These are phyloP conservation scores for Drosophila aldrichi DNA, from an alignment of 2,888 invertebrate species.

Conservation along the genomic window DNA sequence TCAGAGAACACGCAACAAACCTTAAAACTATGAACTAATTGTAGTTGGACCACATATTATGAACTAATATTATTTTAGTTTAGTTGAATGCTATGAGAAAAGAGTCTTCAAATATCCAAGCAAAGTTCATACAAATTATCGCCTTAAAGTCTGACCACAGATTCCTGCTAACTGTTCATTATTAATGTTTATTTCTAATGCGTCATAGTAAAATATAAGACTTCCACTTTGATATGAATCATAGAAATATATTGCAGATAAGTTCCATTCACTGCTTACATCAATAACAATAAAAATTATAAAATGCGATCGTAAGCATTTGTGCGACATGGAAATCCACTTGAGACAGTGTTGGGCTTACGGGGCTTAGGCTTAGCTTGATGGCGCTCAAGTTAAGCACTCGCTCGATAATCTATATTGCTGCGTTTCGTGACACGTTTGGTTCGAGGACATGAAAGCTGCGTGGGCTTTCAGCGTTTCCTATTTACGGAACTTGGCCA, in stretches of 20 bases:
- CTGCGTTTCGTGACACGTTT: conserved; percentile 33
- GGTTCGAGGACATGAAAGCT: conserved; percentile 39
- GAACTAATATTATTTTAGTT: not conserved
- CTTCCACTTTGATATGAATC: not conserved
- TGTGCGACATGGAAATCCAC: conserved; percentile 42
- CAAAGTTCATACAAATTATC: conserved; percentile 1
- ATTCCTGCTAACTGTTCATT: not conserved
- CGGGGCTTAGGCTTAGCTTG: conserved; percentile 1
- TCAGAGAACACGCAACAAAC: not conserved
- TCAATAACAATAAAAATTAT: not conserved
- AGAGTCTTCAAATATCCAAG: not conserved
- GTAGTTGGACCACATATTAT: not conserved
- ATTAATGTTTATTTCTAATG: conserved; percentile 5
- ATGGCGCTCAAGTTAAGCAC: not conserved
- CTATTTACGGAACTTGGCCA: conserved; percentile 48
- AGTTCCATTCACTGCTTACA: not conserved
- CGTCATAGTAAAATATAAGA: not conserved
- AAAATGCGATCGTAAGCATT: not conserved
- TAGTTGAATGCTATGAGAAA: not conserved
- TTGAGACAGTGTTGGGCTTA: not conserved
- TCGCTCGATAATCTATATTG: conserved; percentile 45
- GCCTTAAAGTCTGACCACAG: not conserved
- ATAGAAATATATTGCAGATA: not conserved
- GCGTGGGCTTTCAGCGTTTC: conserved; percentile 18
- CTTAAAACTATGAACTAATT: not conserved